Base-by-base conservation (phyloP, 2,797 vertebrate genomes). In the Thunnus albacares region DNA sequence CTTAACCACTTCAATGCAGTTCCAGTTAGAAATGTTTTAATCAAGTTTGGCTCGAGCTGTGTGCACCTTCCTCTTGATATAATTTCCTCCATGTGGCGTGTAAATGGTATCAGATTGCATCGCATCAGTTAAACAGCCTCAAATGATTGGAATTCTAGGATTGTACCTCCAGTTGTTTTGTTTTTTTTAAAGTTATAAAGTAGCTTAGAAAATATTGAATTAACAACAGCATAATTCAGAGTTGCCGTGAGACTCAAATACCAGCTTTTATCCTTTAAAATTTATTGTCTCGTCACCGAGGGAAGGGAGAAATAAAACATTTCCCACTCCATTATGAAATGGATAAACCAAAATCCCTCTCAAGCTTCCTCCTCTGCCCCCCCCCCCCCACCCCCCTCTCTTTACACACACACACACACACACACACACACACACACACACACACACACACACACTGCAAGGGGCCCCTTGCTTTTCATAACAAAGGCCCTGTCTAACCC, bases 401-500 rank as follows among this genome's bases (percentile, higher is more conserved):
- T 24, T 24, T 24, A 24, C 24, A 24, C 24, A 24, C 24, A 24
- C 24, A 24, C 24, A 38, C 77, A 9, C 75, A 68, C 63, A 63
- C 43, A 22, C 71, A 15, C 68, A 35, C 82, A 38, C 77, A 9
- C 75, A 68, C 63, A 63, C 43, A 22, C 71, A 15, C 68, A 35
- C 82, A 11, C 76, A 28, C 63, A 60, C 71, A 60, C 72, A 55
- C 64, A 53, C 56, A 38, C 77, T 47, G 26, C 12, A 38, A 85
- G 88, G 90, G 92, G 75, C 86, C 91, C 76, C 81, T 90, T 87
- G 85, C 93, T 95, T 94, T 94, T 93, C 93, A 94, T 94, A 94
- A 95, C 95, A 96, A 95, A 95, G 87, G 79, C 71, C 80, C 55
- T 4, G 81, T 93, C 92, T 84, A 88, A 90, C 75, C 82, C 51